phyloP scores from a whole-genome alignment of 2,797 vertebrate genomes.

The Trichosurus vulpecula region DNA sequence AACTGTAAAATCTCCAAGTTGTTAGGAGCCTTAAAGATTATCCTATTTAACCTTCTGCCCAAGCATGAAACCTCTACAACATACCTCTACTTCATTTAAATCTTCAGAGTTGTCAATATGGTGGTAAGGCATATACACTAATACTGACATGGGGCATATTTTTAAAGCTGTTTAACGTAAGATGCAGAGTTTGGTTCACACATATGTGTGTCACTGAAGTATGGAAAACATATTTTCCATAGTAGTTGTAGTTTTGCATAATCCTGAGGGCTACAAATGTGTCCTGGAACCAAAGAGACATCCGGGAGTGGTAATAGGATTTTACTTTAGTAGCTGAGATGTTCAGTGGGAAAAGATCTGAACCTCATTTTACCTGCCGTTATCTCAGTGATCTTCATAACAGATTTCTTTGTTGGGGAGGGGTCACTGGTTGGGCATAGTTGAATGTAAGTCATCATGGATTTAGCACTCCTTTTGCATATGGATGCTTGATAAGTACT shows the following conservation, averaged over 20 bases:
- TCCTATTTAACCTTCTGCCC: neutral
- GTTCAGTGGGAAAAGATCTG: constrained; percentile 12
- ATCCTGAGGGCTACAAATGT: neutral
- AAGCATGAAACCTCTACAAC: constrained; percentile 16
- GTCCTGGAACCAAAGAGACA: constrained; percentile 7
- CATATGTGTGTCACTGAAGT: neutral
- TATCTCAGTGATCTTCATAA: neutral
- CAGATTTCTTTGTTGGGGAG: neutral
- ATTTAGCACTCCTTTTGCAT: neutral
- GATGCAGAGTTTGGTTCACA: neutral
- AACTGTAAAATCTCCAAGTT: neutral
- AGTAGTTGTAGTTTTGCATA: constrained; percentile 2
- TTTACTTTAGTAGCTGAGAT: constrained; percentile 33
- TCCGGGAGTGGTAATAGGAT: neutral
- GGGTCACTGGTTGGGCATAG: neutral
- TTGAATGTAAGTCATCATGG: neutral
- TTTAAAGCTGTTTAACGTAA: constrained; percentile 40
- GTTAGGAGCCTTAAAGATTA: neutral
- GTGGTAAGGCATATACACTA: constrained; percentile 12
- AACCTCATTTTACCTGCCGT: neutral
- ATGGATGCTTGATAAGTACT: neutral
- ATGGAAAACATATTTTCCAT: constrained; percentile 26
- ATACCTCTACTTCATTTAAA: constrained; percentile 2
- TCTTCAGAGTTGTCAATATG: constrained; percentile 28
- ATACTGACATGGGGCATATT: neutral